A percentile compares a stretch with the other conserved stretches of the same genome.
phyloP scores from a whole-genome alignment of 1,140 invertebrate genomes.

The Oppia nitens region DNA sequence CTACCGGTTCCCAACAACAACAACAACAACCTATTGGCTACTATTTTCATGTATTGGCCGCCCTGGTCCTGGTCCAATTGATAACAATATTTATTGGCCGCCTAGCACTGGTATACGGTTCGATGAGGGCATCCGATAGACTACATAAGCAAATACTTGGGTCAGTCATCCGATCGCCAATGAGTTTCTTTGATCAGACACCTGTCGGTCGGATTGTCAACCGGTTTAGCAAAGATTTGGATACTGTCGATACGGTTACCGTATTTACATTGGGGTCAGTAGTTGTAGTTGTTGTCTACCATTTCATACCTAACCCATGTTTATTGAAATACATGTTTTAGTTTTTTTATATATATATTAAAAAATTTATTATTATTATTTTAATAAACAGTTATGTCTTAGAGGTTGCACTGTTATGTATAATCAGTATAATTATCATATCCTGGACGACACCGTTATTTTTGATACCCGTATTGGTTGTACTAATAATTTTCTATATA shows the following conservation, averaged over 20 bases:
- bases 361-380: too few relatives aligned
- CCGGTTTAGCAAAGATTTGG: conserved; percentile 36
- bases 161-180: conserved; percentile 40
- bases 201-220: conserved; percentile 38
- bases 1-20: not conserved
- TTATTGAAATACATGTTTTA: too few relatives aligned
- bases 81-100: conserved; percentile 25
- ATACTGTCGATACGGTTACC: conserved; percentile 44
- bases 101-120: conserved; percentile 25
- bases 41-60: conserved; percentile 27
- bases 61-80: conserved; percentile 25
- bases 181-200: conserved; percentile 45
- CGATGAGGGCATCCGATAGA: conserved; percentile 25
- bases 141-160: conserved; percentile 44
- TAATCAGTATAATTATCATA: too few relatives aligned
- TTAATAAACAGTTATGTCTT: too few relatives aligned
- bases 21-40: conserved; percentile 11
- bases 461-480: too few relatives aligned
- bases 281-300: too few relatives aligned
- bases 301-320: too few relatives aligned
- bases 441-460: too few relatives aligned
- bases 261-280: not conserved
- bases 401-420: too few relatives aligned
- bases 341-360: too few relatives aligned
- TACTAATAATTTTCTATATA: too few relatives aligned